Evolutionary conservation across 2,888 invertebrate species (phyloP).

Genomic region (Pomacea canaliculata): DNA sequence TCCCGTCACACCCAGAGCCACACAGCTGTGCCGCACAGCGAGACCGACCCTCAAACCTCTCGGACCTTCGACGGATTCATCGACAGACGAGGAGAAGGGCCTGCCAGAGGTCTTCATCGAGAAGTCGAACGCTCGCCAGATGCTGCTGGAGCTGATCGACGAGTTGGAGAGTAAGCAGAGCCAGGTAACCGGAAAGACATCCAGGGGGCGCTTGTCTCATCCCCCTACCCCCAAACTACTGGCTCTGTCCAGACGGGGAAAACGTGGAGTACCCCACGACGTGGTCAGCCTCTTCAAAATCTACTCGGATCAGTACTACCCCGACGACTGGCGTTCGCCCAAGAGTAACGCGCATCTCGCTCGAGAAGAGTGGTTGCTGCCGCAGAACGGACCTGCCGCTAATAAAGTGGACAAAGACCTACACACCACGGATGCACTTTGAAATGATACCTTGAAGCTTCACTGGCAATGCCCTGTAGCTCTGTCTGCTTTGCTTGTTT

Average conservation of each 20-base stretch:
- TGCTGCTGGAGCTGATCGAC: conserved; percentile 50
- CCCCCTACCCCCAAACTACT: conserved; percentile 60
- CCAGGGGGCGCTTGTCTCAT: conserved; percentile 36
- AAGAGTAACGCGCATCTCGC: conserved; percentile 1
- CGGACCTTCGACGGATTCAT: no score
- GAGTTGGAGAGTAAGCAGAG: conserved; percentile 42
- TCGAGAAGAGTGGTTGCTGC: background rate
- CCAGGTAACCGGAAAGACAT: conserved; percentile 38
- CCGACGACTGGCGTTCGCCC: conserved; percentile 6
- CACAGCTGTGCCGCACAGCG: conserved; percentile 38
- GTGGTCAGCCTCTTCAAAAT: conserved; percentile 52
- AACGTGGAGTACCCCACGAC: conserved; percentile 26
- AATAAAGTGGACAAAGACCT: no score
- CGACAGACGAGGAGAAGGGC: no score
- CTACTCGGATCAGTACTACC: conserved; percentile 63
- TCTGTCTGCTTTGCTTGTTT: no score
- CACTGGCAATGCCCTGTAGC: no score
- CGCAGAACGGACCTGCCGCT: no score
- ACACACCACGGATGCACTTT: no score
- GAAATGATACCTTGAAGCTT: no score
- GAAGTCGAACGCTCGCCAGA: conserved; percentile 46
- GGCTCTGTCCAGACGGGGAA: conserved; percentile 42
- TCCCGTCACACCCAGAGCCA: conserved; percentile 36
- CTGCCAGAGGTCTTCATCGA: conserved; percentile 22
- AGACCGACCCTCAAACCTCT: conserved; percentile 33